A percentile compares a stretch with the other conserved stretches of the same genome.
phyloP scores from a whole-genome alignment of 2,113 vertebrate species.

The Thryonomys swinderianus region DNA sequence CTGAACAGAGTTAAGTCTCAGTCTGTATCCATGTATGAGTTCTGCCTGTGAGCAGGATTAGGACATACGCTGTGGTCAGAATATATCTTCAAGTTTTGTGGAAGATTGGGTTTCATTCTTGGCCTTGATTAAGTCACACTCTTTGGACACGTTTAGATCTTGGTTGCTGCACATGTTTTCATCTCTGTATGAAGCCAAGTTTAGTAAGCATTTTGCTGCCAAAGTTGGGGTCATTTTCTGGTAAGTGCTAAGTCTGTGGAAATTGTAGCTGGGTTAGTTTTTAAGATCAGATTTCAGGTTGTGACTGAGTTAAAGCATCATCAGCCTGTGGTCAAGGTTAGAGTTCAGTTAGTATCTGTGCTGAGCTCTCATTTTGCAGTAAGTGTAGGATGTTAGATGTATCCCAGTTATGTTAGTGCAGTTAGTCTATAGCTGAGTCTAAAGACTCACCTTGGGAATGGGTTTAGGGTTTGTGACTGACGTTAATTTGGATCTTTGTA shows the following conservation, averaged over 20 bases:
- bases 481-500: background rate
- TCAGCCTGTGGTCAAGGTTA: conserved; percentile 48
- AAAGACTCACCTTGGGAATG: conserved; percentile 21
- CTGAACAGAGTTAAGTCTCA: conserved; percentile 56
- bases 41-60: conserved; percentile 51
- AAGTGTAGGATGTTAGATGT: conserved; percentile 39
- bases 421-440: conserved; percentile 32
- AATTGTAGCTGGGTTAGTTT: conserved; percentile 77
- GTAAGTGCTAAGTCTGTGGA: conserved; percentile 80
- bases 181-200: conserved; percentile 63
- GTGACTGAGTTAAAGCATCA: conserved; percentile 56
- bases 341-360: conserved; percentile 41
- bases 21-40: background rate
- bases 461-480: background rate
- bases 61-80: conserved; percentile 15
- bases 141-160: conserved; percentile 55
- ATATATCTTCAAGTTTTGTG: conserved; percentile 59
- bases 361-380: conserved; percentile 58
- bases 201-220: conserved; percentile 72
- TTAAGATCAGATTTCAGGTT: conserved; percentile 70
- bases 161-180: conserved; percentile 67
- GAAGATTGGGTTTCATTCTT: conserved; percentile 68
- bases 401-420: conserved; percentile 3
- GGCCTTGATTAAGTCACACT: conserved; percentile 50
- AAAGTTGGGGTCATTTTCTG: conserved; percentile 72